Base-by-base conservation (phyloP, 2,797 vertebrate genomes). In the Luscinia luscinia region DNA sequence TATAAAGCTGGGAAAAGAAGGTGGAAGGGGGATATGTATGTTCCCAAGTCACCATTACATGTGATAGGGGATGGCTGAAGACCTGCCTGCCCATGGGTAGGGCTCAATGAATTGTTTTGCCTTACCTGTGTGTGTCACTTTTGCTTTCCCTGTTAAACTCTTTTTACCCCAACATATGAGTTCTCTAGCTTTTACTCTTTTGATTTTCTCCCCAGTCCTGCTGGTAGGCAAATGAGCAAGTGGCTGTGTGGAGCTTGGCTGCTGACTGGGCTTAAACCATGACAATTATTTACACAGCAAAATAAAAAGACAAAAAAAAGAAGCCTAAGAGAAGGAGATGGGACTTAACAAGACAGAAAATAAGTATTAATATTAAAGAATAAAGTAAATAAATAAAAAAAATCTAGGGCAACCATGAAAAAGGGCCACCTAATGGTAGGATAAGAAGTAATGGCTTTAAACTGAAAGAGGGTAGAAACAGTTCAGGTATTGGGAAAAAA, bases 201-300 rank as follows among this genome's bases (percentile, higher is more conserved):
- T 0, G 0, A 24, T 52, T 76, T 10, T 52, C 46, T 52, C 3
- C 12, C 6, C 45, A 45, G 2, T 59, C 12, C 32, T 52, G 12
- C n/a, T 41, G 51, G 34, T 34, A 21, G 30, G 28, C 17, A 17
- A 49, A 28, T 57, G 16, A 74, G 20, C 0, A 0, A 57, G 30
- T 34, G 11, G 36, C 36, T 61, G 10, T 22, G 9, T 68, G 55
- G n/a, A 59, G 40, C 15, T 46, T 61, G 63, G 20, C 16, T 73
- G 30, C 14, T 48, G 59, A 40, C 40, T 54, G 16, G 13, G 17
- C 9, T 61, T 61, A 52, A 54, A 61, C 20, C n/a, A 61, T 38
- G n/a, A 52, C 9, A 46, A 54, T 8, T 52, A 36, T 27, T 43
- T 15, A 67, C n/a, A 40, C 2, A 19, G 15, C 3, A 18, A 26